Percentiles rank a stretch among this genome's conserved stretches.
These are phyloP conservation scores for Cardiocondyla obscurior DNA, from an alignment of 1,140 invertebrate species.

Conservation along the genomic window DNA sequence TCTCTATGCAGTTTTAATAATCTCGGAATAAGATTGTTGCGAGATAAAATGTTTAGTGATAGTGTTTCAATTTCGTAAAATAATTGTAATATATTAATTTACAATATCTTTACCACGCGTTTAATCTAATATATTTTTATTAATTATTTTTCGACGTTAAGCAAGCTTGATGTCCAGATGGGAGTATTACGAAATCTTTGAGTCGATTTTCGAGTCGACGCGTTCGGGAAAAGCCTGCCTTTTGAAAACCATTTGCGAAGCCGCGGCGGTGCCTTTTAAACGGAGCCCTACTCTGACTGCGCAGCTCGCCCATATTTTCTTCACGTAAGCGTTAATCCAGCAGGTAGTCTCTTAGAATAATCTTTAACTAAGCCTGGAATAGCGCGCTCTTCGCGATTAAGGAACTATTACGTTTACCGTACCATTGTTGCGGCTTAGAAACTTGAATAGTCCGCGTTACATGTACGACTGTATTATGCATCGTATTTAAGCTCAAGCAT, in stretches of 20 bases:
- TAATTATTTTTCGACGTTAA: constrained; percentile 31
- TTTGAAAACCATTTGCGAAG: constrained; percentile 90
- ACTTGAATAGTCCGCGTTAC: constrained; percentile 7
- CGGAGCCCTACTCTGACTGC: constrained; percentile 87
- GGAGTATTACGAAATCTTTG: constrained; percentile 87
- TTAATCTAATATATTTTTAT: constrained; percentile 1
- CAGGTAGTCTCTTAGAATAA: constrained; percentile 40
- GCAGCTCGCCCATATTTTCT: constrained; percentile 88
- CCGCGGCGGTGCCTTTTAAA: constrained; percentile 87
- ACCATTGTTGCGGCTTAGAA: constrained; percentile 32
- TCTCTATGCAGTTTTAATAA: too few species aligned
- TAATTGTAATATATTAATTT: constrained; percentile 32
- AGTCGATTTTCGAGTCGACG: constrained; percentile 84
- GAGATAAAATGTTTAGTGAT: not conserved
- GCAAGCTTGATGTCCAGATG: constrained; percentile 83
- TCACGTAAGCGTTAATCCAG: constrained; percentile 83
- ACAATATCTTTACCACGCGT: not conserved
- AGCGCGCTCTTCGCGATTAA: constrained; percentile 43
- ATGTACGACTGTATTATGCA: not conserved
- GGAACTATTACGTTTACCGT: constrained; percentile 25
- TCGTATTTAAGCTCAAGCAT: not conserved
- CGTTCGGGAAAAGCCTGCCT: constrained; percentile 87
- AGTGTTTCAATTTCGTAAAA: not conserved
- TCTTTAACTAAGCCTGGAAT: constrained; percentile 15
- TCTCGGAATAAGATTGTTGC: not conserved